Base-by-base conservation (phyloP, 2,888 invertebrate genomes). In the Arctia plantaginis region DNA sequence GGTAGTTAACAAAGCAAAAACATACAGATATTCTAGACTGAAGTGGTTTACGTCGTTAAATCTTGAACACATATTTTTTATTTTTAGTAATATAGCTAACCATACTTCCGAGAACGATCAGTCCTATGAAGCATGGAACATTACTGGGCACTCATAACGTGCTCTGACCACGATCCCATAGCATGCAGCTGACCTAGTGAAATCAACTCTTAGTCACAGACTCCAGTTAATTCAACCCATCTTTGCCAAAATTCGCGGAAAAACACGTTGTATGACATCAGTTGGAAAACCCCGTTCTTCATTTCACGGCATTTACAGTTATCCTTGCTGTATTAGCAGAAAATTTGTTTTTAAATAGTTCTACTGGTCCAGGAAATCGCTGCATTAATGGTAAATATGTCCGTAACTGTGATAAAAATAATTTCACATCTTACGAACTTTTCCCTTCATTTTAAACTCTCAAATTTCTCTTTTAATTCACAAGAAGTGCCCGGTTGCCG, bases 251-350 rank as follows among this genome's bases (percentile, higher is more conserved):
- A 13, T 62, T 62, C 62, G 18, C 7, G 18, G 62, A 62, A 62
- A 62, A 27, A 27, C 59, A 30, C 18, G 13, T 12, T 62, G 62
- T 27, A 62, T 62, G 62, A 62, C 62, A 62, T 62, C 62, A 62
- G 62, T 62, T 30, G 62, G 62, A 62, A 62, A 62, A 62, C 30
- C 62, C 62, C 62, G 18, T 62, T 62, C 62, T 59, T 59, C 27
- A 30, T 59, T 30, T 30, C 59, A 59, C 59, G 27, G 59, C 6
- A 59, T 59, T 59, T 59, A 59, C 27, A 30, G 59, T 59, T 59
- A 59, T 6, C 30, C 4, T 27, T 0, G 59, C 59, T 30, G 59
- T 59, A 47, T 47, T 15, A 15, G 59, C 18, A 18, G 18, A 62
- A 62, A 18, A 62, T 30, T 30, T 30, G 18, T 15, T 30, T 62